phyloP scores from a whole-genome alignment of 2,797 vertebrate species.

The Pyrocephalus nanus region DNA sequence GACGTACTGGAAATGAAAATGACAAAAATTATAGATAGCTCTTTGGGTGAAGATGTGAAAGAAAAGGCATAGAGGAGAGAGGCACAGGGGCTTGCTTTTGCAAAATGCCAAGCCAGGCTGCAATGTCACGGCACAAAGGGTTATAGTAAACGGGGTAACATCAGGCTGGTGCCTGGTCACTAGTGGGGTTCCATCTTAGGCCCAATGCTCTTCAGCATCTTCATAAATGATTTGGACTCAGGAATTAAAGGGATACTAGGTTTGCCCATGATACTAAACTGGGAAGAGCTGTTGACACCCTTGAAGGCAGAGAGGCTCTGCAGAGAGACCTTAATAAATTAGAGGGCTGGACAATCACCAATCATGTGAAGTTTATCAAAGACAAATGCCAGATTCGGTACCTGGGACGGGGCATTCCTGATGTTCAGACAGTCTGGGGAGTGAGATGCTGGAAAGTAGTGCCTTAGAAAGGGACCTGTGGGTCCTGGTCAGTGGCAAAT shows the following conservation, averaged over 20 bases:
- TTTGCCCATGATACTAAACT: background rate
- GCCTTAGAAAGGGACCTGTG: background rate
- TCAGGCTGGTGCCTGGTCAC: background rate
- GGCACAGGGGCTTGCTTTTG: background rate
- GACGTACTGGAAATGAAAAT: conserved; percentile 36
- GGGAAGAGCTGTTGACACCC: background rate
- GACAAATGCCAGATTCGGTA: background rate
- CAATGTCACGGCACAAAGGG: rapidly evolving
- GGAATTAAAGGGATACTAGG: background rate
- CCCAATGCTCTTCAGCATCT: background rate
- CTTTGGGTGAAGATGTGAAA: background rate
- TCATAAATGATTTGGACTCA: background rate
- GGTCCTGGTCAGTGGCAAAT: rapidly evolving
- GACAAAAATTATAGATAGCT: conserved; percentile 31
- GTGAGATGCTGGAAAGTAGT: too few relatives aligned
- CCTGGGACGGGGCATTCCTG: background rate
- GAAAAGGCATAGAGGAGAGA: background rate
- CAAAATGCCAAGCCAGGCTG: background rate
- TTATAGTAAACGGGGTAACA: background rate
- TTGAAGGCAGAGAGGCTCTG: background rate
- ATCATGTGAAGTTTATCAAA: background rate
- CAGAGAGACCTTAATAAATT: background rate
- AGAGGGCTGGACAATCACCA: background rate
- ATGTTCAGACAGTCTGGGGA: background rate
- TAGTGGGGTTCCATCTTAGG: background rate